These are phyloP conservation scores for Labeo calbasu DNA, from an alignment of 2,797 vertebrate genomes.

Conservation along the genomic window DNA sequence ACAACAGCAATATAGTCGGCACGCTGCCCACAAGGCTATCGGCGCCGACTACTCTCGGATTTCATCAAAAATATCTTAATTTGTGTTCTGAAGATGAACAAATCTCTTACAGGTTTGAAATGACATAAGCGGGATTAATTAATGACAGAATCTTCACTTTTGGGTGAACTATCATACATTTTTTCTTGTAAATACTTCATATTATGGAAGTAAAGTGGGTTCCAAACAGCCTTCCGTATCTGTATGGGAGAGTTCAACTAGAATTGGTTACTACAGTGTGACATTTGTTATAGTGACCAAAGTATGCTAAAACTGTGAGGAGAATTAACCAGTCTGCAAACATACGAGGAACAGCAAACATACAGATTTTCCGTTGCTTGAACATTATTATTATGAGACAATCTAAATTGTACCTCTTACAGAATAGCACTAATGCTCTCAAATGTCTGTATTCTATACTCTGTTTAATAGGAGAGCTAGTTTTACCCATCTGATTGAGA, in stretches of 20 bases:
- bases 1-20: no score
- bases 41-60: no score
- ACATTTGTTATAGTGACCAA: background rate
- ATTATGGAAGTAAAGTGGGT: background rate
- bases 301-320: background rate
- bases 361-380: background rate
- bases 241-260: background rate
- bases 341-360: background rate
- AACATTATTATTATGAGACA: slow-evolving; percentile 2
- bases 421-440: slow-evolving; percentile 1
- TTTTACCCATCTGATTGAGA: slow-evolving; percentile 26
- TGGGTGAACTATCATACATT: background rate
- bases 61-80: no score
- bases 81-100: no score
- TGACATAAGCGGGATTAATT: no score
- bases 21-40: no score
- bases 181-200: background rate
- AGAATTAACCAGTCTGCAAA: background rate
- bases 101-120: no score
- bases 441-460: background rate
- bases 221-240: background rate
- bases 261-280: background rate
- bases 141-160: no score
- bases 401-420: background rate
- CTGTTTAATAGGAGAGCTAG: slow-evolving; percentile 19